Percentiles rank a stretch among this genome's conserved stretches.
Conservation (phyloP, 2,113 vertebrate species). For the Crotalus viridis region DNA sequence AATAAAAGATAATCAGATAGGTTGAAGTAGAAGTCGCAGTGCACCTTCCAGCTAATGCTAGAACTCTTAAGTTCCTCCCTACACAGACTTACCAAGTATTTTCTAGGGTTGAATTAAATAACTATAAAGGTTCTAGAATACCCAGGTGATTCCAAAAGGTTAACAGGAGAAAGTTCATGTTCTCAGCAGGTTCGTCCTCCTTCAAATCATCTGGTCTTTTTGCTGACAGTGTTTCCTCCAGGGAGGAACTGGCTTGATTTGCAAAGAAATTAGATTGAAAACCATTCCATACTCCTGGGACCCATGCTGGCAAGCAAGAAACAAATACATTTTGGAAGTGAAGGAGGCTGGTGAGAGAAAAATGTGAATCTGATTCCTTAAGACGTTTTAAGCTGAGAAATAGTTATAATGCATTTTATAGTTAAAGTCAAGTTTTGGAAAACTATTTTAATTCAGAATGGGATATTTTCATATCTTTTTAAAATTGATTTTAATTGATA, state of each 20-base stretch:
- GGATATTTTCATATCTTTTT: not conserved
- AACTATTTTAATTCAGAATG: not conserved
- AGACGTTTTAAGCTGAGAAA: not conserved
- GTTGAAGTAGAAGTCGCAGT: not conserved
- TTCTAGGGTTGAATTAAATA: not conserved
- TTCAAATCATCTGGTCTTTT: not conserved
- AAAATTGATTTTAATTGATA: not conserved
- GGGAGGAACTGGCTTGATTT: not conserved
- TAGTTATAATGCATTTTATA: not conserved
- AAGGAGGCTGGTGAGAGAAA: not conserved
- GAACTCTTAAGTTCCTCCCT: not conserved
- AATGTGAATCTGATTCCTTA: not conserved
- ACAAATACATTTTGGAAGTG: not conserved
- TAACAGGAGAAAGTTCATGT: not conserved
- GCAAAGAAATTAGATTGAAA: constrained; percentile 18
- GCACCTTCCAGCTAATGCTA: not conserved
- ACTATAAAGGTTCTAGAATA: not conserved
- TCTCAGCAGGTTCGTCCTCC: not conserved
- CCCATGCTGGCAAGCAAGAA: not conserved
- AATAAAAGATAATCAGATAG: not conserved
- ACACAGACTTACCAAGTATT: not conserved
- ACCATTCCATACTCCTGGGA: not conserved
- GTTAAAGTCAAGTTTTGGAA: not conserved
- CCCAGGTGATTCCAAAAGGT: not conserved
- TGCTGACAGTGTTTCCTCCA: not conserved